These are phyloP conservation scores for Erinaceus europaeus DNA, from an alignment of 2,113 vertebrate genomes.

Conservation along the genomic window DNA sequence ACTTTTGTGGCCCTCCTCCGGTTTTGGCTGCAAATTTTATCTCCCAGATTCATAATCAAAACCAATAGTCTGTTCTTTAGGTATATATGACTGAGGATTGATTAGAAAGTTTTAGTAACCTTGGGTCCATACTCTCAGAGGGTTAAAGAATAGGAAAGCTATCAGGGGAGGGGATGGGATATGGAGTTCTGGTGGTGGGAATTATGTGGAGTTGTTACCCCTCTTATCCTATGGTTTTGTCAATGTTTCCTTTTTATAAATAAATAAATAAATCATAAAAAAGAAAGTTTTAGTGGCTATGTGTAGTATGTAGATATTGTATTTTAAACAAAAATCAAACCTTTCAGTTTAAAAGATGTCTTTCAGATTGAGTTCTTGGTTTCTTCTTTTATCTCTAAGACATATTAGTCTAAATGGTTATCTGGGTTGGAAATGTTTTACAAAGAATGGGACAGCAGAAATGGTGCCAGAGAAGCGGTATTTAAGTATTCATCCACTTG, in stretches of 20 bases:
- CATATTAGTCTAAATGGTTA: background rate
- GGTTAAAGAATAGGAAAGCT: no score
- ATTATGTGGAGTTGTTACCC: no score
- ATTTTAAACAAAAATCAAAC: conserved; percentile 14
- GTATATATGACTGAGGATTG: background rate
- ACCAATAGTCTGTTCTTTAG: background rate
- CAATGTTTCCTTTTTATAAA: no score
- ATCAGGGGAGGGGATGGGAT: no score
- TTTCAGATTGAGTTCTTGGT: background rate
- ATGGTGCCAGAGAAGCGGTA: background rate
- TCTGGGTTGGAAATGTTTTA: background rate
- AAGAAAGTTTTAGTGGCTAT: no score
- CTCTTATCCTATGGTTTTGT: no score
- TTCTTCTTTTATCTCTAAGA: background rate
- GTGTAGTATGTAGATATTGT: background rate
- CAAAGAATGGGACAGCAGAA: background rate
- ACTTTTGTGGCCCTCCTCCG: background rate
- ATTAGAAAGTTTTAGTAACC: background rate
- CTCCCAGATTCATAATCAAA: conserved; percentile 10
- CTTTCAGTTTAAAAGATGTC: background rate
- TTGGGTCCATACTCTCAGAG: no score
- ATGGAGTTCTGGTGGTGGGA: no score
- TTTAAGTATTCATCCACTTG: background rate
- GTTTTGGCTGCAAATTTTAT: background rate
- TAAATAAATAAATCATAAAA: no score